phyloP scores from a whole-genome alignment of 2,888 invertebrate species.

The Dolomedes plantarius region DNA sequence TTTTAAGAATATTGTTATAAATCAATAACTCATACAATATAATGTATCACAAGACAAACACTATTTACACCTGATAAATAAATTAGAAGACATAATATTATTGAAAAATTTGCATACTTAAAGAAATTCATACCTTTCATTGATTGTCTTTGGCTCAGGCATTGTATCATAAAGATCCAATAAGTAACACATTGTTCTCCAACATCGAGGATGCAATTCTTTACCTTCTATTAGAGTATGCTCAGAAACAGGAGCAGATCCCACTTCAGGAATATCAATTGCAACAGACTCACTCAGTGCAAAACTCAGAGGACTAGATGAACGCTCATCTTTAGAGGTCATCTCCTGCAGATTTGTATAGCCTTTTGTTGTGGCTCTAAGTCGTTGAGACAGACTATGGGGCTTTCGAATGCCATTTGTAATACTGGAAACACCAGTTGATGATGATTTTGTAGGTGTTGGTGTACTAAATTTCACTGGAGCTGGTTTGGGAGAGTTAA shows the following conservation, averaged over 20 bases:
- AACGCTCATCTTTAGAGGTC: conserved; percentile 72
- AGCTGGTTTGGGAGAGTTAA: conserved; percentile 60
- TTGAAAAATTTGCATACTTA: too few species aligned
- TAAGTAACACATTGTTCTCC: conserved; percentile 95
- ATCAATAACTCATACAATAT: too few species aligned
- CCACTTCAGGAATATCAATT: conserved; percentile 75
- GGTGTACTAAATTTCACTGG: conserved; percentile 59
- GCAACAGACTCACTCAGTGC: conserved; percentile 77
- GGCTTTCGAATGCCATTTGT: conserved; percentile 66
- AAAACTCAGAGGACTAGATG: conserved; percentile 74
- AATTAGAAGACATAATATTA: too few species aligned
- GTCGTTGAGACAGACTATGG: conserved; percentile 85
- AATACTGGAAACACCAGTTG: conserved; percentile 62
- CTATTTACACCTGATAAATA: too few species aligned
- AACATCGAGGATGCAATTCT: conserved; percentile 84
- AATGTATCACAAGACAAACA: too few species aligned
- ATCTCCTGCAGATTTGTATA: conserved; percentile 84
- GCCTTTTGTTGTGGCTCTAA: conserved; percentile 80
- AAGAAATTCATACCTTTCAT: conserved; percentile 80
- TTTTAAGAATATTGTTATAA: too few species aligned
- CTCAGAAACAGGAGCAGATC: conserved; percentile 74
- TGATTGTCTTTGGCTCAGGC: conserved; percentile 95
- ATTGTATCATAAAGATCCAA: conserved; percentile 94
- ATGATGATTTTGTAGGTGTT: conserved; percentile 65
- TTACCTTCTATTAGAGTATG: conserved; percentile 60